A percentile compares a stretch with the other conserved stretches of the same genome.
These are phyloP conservation scores for Cygnus atratus DNA, from an alignment of 2,113 vertebrate species.

Conservation along the genomic window DNA sequence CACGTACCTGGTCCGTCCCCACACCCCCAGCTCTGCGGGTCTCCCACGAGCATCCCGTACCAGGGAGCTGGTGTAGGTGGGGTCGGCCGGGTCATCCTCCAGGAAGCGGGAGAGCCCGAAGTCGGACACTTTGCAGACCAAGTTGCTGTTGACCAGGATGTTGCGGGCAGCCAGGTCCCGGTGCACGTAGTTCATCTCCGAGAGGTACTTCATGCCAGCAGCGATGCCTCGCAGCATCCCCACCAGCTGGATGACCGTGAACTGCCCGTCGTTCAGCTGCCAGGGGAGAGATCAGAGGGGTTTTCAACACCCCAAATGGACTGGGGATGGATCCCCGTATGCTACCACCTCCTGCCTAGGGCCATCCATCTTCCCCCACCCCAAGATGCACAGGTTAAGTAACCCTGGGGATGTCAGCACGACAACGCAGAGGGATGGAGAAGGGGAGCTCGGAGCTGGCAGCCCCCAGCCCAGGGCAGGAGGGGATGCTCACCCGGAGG, in stretches of 20 bases:
- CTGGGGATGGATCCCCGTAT: background rate
- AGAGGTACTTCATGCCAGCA: conserved; percentile 96
- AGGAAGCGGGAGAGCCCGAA: conserved; percentile 95
- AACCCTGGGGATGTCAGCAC: background rate
- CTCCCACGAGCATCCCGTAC: conserved; percentile 69
- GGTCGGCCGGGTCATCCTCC: conserved; percentile 91
- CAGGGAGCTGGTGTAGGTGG: conserved; percentile 96
- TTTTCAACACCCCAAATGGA: background rate
- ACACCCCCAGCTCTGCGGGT: fast-evolving
- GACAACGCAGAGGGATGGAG: background rate
- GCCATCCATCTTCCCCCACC: background rate
- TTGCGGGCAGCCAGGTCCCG: conserved; percentile 95
- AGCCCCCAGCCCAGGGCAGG: background rate
- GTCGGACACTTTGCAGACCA: conserved; percentile 97
- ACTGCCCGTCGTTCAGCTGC: conserved; percentile 95
- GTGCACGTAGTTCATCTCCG: conserved; percentile 97
- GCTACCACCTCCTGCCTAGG: background rate
- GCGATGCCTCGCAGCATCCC: conserved; percentile 96
- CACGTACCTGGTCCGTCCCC: background rate
- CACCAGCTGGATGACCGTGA: conserved; percentile 96
- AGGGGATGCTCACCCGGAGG: conserved; percentile 84
- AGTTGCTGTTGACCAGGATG: conserved; percentile 96
- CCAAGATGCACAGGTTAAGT: background rate
- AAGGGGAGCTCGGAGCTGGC: background rate
- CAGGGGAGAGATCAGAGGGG: background rate